phyloP scores from a whole-genome alignment of 2,888 invertebrate genomes.

The Notodonta ziczac region DNA sequence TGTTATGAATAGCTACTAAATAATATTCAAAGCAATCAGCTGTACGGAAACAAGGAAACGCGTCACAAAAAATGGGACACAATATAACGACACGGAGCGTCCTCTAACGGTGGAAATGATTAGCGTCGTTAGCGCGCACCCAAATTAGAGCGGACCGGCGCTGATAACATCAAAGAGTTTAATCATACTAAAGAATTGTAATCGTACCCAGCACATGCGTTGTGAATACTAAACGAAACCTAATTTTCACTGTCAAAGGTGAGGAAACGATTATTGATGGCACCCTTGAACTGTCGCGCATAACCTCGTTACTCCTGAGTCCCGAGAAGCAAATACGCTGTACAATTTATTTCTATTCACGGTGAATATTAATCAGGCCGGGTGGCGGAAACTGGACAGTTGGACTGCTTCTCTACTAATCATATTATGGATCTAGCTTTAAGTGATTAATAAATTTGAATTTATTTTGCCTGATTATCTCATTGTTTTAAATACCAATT shows the following conservation, averaged over 20 bases:
- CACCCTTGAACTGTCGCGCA: constrained; percentile 16
- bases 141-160: constrained; percentile 38
- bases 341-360: constrained; percentile 16
- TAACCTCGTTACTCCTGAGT: constrained; percentile 16
- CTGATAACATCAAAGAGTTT: constrained; percentile 40
- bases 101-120: constrained; percentile 36
- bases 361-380: constrained; percentile 19
- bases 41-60: constrained; percentile 16
- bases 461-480: no score
- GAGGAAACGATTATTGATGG: constrained; percentile 30
- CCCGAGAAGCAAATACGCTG: constrained; percentile 18
- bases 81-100: constrained; percentile 6
- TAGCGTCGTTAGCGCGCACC: constrained; percentile 40
- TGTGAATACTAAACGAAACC: constrained; percentile 32
- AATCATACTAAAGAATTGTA: constrained; percentile 40
- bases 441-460: no score
- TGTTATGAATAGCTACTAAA: no score
- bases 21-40: no score
- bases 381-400: not conserved
- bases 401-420: not conserved
- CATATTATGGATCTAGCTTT: constrained; percentile 6
- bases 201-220: constrained; percentile 24
- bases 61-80: constrained; percentile 8
- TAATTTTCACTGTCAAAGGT: constrained; percentile 24
- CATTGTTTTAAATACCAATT: no score